These are phyloP conservation scores for Ptilonorhynchus violaceus DNA, from an alignment of 2,113 vertebrate genomes.

Conservation along the genomic window DNA sequence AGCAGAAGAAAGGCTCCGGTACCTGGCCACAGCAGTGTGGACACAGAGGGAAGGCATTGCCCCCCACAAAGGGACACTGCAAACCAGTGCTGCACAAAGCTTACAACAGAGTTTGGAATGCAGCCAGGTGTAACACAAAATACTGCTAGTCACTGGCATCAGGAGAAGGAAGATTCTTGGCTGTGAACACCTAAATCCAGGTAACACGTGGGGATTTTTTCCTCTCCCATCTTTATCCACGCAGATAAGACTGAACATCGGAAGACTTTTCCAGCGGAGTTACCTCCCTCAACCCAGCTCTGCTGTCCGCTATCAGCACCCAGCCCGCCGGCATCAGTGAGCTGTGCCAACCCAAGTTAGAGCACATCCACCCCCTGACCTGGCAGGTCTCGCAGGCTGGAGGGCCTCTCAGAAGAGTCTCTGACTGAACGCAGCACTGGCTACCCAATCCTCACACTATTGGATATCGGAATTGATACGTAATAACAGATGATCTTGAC, in stretches of 20 bases:
- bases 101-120: accelerated
- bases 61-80: not conserved
- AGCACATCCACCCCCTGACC: not conserved
- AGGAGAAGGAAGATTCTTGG: not conserved
- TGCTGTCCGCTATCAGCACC: too few relatives aligned
- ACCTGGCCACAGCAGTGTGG: not conserved
- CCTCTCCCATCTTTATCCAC: not conserved
- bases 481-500: not conserved
- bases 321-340: not conserved
- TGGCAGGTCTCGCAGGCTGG: not conserved
- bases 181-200: not conserved
- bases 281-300: not conserved
- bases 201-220: not conserved
- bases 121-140: not conserved
- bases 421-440: not conserved
- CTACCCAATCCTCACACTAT: not conserved
- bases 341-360: not conserved
- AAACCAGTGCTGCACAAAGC: not conserved
- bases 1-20: not conserved
- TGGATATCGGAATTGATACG: accelerated
- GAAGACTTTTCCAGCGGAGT: not conserved
- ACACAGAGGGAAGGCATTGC: not conserved
- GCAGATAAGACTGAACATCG: not conserved
- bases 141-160: not conserved
- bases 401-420: not conserved